Conservation (phyloP, 2,888 invertebrate genomes). For the Sceliomorpha sp. region DNA sequence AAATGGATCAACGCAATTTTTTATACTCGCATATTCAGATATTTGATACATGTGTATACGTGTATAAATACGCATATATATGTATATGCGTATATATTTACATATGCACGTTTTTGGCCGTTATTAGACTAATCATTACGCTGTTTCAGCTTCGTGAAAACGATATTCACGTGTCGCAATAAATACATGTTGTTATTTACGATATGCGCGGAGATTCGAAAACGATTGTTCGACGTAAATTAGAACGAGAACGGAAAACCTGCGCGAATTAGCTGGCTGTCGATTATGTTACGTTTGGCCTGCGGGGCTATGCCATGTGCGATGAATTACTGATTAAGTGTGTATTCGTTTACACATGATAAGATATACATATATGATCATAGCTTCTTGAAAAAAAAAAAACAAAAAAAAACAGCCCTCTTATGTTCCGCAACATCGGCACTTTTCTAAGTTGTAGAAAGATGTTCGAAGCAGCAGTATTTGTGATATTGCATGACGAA, state of each 20-base stretch:
- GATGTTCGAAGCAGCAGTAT: neutral
- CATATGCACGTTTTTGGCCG: too few relatives aligned
- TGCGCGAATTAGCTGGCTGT: slow-evolving; percentile 31
- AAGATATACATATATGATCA: slow-evolving; percentile 27
- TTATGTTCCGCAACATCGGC: slow-evolving; percentile 7
- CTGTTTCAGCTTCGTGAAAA: slow-evolving; percentile 26
- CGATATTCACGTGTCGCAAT: slow-evolving; percentile 19
- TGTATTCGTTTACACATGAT: slow-evolving; percentile 43
- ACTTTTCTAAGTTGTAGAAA: slow-evolving; percentile 29
- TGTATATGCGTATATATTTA: too few relatives aligned
- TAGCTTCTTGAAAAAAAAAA: slow-evolving; percentile 22
- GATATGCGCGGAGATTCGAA: neutral
- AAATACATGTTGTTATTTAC: neutral
- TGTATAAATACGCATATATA: too few relatives aligned
- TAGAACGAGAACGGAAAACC: slow-evolving; percentile 10
- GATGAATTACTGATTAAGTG: slow-evolving; percentile 40
- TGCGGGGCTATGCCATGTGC: slow-evolving; percentile 41
- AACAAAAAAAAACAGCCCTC: slow-evolving; percentile 4
- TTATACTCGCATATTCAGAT: too few relatives aligned
- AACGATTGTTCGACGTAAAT: slow-evolving; percentile 4
- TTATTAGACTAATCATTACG: too few relatives aligned
- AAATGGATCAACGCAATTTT: too few relatives aligned
- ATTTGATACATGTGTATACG: too few relatives aligned
- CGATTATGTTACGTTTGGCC: slow-evolving; percentile 32
- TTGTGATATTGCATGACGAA: slow-evolving; percentile 6